Base-by-base conservation (phyloP, 2,113 vertebrate genomes). In the Eurystomus gularis region DNA sequence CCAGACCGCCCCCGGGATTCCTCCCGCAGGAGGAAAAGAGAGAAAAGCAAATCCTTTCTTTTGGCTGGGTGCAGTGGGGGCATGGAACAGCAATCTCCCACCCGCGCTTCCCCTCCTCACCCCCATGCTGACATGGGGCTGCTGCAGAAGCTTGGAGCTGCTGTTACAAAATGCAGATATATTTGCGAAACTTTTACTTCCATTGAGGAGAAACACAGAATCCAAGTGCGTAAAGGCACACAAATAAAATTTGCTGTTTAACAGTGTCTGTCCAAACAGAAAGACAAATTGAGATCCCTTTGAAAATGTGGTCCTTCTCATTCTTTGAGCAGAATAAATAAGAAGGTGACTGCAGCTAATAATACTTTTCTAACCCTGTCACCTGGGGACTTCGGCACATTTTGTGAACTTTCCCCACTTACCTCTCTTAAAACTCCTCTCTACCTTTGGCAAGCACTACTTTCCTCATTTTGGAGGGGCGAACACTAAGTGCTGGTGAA, bases 1-100 rank as follows among this genome's bases (percentile, higher is more conserved):
- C 88, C 92, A 96, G 66, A 31, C 81, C 57, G 9, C 89, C 84
- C 84, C 91, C 83, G 18, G 93, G 84, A 95, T 96, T 97, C 94
- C 92, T 96, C 10, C 3, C 0, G 3, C 62, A 77, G 64, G 46
- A 92, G 60, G 84, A 91, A 72, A 82, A 77, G 51, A 37, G 62
- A 93, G 82, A 44, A 68, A 94, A 94, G 84, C 57, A 52, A 95
- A 55, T 14, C 75, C 82, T 96, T 95, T 95, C 82, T 94, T 12
- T 51, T 3, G 0, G 0, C 1, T 0, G 23, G 49, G 80, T 0
- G 1, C 62, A 76, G 92, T 3, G 3, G 62, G 52, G 82, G 64
- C 90, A 57, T 0, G 0, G 68, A 90, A 46, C 86, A 84, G 83
- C 3, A 6, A 75, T 64, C 61, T 13, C 42, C 49, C 7, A 2